A percentile compares a stretch with the other conserved stretches of the same genome.
These are phyloP conservation scores for Myotis pilosus DNA, from an alignment of 2,797 vertebrate genomes.

Conservation along the genomic window DNA sequence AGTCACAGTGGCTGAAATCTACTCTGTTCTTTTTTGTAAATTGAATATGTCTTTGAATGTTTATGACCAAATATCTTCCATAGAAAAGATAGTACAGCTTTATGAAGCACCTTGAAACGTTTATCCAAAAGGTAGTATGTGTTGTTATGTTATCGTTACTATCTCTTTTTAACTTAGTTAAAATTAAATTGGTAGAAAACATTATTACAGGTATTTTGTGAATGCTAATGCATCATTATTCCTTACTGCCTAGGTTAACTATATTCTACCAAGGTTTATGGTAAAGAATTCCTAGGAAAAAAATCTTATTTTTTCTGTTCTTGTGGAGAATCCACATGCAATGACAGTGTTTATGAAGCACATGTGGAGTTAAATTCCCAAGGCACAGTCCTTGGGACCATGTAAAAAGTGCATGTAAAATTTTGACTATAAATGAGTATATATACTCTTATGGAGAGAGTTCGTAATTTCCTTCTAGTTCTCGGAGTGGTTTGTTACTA, in stretches of 20 bases:
- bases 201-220: neutral
- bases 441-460: neutral
- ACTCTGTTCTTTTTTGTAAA: neutral
- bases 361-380: neutral
- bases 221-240: neutral
- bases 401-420: neutral
- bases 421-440: neutral
- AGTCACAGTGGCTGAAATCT: neutral
- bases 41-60: neutral
- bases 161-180: neutral
- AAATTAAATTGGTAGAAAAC: neutral
- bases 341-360: neutral
- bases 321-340: neutral
- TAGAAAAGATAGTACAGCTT: neutral
- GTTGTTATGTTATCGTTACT: neutral
- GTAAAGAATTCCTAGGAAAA: neutral
- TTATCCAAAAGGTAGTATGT: neutral
- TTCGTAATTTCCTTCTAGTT: neutral
- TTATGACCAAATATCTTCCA: neutral
- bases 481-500: neutral
- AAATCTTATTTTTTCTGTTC: neutral
- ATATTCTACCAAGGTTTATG: neutral
- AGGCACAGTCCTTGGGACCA: neutral
- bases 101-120: slow-evolving; percentile 19
- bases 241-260: neutral